Percentiles rank a stretch among this genome's conserved stretches.
phyloP scores from a whole-genome alignment of 1,140 invertebrate species.

The Hycleus cichorii region DNA sequence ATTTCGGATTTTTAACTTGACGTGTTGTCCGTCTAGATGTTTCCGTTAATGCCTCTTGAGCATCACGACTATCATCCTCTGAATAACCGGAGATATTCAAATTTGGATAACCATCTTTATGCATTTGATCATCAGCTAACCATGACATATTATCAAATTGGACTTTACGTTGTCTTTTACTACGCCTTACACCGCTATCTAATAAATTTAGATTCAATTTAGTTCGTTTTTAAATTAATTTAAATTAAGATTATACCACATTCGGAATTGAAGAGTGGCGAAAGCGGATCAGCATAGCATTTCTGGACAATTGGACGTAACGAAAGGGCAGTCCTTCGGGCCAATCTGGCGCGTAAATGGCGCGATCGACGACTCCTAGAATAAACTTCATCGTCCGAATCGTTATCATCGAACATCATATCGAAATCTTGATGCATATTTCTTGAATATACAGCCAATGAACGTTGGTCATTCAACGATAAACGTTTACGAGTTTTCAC shows the following conservation, averaged over 20 bases:
- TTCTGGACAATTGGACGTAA: conserved; percentile 36
- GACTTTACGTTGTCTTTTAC: conserved; percentile 50
- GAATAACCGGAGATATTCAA: conserved; percentile 32
- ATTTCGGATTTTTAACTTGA: conserved; percentile 25
- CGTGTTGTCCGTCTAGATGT: conserved; percentile 5
- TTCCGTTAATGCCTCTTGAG: conserved; percentile 4
- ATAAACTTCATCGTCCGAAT: conserved; percentile 35
- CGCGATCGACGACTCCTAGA: conserved; percentile 12
- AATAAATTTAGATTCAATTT: not conserved
- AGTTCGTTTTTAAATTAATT: too few species aligned
- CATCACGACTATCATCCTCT: conserved; percentile 38
- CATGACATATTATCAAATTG: conserved; percentile 46
- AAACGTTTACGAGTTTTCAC: conserved; percentile 11
- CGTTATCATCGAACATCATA: conserved; percentile 5
- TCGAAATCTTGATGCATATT: conserved; percentile 35
- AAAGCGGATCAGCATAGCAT: conserved; percentile 34
- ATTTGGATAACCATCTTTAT: conserved; percentile 40
- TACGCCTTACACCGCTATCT: conserved; percentile 43
- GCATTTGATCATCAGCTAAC: conserved; percentile 43
- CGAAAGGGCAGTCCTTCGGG: conserved; percentile 34
- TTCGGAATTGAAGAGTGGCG: conserved; percentile 33
- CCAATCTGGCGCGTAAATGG: conserved; percentile 24
- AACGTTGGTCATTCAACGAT: conserved; percentile 24
- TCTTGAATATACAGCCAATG: conserved; percentile 26
- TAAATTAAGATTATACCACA: conserved; percentile 14